These are phyloP conservation scores for Zelleria hepariella DNA, from an alignment of 2,888 invertebrate genomes.

Conservation along the genomic window DNA sequence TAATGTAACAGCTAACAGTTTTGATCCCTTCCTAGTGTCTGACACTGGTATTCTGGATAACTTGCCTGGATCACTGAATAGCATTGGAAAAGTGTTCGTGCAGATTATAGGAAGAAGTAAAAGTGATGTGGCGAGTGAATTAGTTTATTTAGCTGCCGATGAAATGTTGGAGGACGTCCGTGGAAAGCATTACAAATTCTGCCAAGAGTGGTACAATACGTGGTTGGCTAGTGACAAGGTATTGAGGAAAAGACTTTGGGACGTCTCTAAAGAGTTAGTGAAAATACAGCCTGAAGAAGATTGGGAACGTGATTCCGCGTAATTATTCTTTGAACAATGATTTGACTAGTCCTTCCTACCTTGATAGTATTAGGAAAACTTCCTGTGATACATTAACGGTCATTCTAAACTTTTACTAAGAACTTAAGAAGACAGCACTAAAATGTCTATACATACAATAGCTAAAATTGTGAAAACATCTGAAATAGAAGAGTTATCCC, in stretches of 20 bases:
- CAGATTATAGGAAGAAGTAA: slow-evolving; percentile 42
- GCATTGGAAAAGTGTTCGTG: slow-evolving; percentile 32
- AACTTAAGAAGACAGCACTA: too few relatives aligned
- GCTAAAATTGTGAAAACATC: too few relatives aligned
- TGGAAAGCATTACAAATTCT: slow-evolving; percentile 49
- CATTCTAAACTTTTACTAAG: too few relatives aligned
- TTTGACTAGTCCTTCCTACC: too few relatives aligned
- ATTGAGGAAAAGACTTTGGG: slow-evolving; percentile 41
- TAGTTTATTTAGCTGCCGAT: slow-evolving; percentile 43
- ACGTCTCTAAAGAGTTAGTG: slow-evolving; percentile 39
- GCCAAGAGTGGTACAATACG: slow-evolving; percentile 37
- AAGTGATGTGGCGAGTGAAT: slow-evolving; percentile 43
- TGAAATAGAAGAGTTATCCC: too few relatives aligned
- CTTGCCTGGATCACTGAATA: slow-evolving; percentile 24
- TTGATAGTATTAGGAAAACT: too few relatives aligned
- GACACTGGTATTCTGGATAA: slow-evolving; percentile 43
- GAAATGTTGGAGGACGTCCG: slow-evolving; percentile 32
- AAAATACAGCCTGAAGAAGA: slow-evolving; percentile 39
- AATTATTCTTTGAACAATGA: too few relatives aligned
- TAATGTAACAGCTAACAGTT: slow-evolving; percentile 76
- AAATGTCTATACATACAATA: too few relatives aligned
- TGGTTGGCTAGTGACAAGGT: slow-evolving; percentile 35
- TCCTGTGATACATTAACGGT: too few relatives aligned
- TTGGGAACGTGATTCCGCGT: too few relatives aligned
- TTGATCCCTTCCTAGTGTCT: slow-evolving; percentile 64